phyloP scores from a whole-genome alignment of 2,888 invertebrate genomes.

The Ennomos erosarius region DNA sequence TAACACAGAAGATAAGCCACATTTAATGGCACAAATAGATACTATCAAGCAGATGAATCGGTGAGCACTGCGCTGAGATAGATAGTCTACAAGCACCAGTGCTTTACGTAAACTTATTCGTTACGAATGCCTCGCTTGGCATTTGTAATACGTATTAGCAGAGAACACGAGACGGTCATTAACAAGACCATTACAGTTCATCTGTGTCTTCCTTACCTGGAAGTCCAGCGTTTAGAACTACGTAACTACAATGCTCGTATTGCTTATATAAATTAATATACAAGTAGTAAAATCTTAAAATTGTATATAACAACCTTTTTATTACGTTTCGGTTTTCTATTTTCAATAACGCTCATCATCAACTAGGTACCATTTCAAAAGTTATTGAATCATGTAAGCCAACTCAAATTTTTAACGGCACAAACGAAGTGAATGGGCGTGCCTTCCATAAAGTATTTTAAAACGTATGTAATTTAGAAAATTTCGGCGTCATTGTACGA shows the following conservation, averaged over 20 bases:
- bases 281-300: background rate
- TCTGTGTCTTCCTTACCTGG: constrained; percentile 35
- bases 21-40: constrained; percentile 71
- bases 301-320: too few relatives aligned
- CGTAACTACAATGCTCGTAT: constrained; percentile 13
- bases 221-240: constrained; percentile 29
- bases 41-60: constrained; percentile 69
- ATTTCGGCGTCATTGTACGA: constrained; percentile 49
- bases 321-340: background rate
- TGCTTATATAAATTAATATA: constrained; percentile 4
- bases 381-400: constrained; percentile 17
- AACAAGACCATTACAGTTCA: constrained; percentile 43
- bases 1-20: constrained; percentile 60
- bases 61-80: constrained; percentile 52
- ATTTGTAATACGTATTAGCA: constrained; percentile 48
- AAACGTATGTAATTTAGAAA: constrained; percentile 37
- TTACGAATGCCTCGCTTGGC: constrained; percentile 45
- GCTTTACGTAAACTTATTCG: constrained; percentile 58
- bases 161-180: constrained; percentile 47
- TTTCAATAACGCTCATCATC: constrained; percentile 6
- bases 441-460: constrained; percentile 23
- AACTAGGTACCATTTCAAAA: constrained; percentile 6
- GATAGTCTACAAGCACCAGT: constrained; percentile 56
- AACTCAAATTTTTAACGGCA: constrained; percentile 28
- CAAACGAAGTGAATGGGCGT: constrained; percentile 15